Conservation (phyloP, 2,888 invertebrate genomes). For the Acanthosepion lycidas region DNA sequence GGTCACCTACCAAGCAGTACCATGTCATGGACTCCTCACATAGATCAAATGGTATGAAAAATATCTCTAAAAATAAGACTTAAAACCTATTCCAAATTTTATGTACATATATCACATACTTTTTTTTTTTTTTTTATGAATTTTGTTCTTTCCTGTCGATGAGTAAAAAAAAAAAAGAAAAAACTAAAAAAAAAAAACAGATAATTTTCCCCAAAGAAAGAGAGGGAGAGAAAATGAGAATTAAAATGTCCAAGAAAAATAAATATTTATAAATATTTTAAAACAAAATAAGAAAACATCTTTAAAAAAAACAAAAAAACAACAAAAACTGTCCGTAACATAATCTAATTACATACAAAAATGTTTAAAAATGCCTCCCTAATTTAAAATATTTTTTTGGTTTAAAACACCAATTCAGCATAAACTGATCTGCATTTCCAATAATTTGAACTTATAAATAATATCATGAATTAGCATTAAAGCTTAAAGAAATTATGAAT, state of each 20-base stretch:
- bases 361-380: too few relatives aligned
- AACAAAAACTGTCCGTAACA: neutral
- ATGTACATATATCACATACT: neutral
- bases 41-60: slow-evolving; percentile 45
- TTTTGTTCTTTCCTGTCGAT: neutral
- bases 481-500: neutral
- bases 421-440: too few relatives aligned
- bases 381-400: too few relatives aligned
- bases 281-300: neutral
- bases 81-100: slow-evolving; percentile 9
- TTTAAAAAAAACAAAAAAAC: neutral
- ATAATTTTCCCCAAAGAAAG: neutral
- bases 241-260: neutral
- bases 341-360: too few relatives aligned
- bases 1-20: slow-evolving; percentile 45
- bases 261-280: neutral
- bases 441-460: neutral
- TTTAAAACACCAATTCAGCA: too few relatives aligned
- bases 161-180: neutral
- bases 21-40: slow-evolving; percentile 44
- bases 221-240: neutral
- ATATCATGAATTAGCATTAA: neutral
- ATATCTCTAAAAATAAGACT: slow-evolving; percentile 33
- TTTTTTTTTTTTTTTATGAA: neutral
- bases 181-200: too few relatives aligned